Evolutionary conservation across 2,888 invertebrate genomes (phyloP).

Genomic region (Parnassius glacialis): DNA sequence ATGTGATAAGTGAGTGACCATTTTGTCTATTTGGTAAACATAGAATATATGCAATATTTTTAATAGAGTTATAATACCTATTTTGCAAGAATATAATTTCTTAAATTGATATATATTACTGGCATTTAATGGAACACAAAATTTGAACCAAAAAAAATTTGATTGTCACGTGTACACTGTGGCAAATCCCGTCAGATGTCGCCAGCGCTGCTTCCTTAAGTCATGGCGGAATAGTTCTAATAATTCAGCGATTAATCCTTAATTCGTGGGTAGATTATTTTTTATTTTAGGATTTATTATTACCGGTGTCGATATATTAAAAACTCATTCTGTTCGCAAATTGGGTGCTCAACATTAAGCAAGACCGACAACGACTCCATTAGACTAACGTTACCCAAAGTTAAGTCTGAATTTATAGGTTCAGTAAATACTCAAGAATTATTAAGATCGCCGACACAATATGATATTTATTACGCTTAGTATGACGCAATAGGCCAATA

Average conservation of each 20-base stretch:
- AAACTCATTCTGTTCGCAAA: conserved; percentile 57
- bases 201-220: conserved; percentile 66
- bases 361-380: conserved; percentile 45
- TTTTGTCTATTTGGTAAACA: background rate
- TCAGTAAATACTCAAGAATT: conserved; percentile 58
- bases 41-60: background rate
- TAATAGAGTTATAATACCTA: background rate
- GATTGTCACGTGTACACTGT: conserved; percentile 71
- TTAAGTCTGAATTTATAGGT: conserved; percentile 64
- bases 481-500: conserved; percentile 73
- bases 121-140: conserved; percentile 61
- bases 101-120: conserved; percentile 34
- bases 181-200: conserved; percentile 65
- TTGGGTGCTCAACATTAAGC: conserved; percentile 60
- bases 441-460: conserved; percentile 58
- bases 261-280: conserved; percentile 75
- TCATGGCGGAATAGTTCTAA: conserved; percentile 77
- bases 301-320: conserved; percentile 65
- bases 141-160: conserved; percentile 59
- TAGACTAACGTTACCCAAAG: conserved; percentile 47
- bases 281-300: conserved; percentile 51
- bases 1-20: conserved; percentile 35
- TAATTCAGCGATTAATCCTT: conserved; percentile 67
- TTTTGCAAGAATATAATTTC: background rate
- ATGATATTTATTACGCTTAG: conserved; percentile 60